Percentiles rank a stretch among this genome's conserved stretches.
Evolutionary conservation across 2,888 invertebrate species (phyloP).

Genomic region (Rhingia campestris): DNA sequence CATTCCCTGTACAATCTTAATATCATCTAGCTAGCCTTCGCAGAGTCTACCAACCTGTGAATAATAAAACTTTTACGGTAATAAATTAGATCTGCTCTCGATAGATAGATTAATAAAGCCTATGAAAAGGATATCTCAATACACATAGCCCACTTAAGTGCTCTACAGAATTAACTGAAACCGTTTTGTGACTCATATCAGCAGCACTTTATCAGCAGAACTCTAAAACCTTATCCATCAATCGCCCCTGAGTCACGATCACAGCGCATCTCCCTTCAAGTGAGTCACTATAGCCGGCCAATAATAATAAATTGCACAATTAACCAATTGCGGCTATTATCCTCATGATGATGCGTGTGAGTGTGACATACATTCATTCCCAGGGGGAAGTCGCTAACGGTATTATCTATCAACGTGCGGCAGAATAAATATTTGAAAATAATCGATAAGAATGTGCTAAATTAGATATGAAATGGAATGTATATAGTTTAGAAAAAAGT

Average conservation of each 20-base stretch:
- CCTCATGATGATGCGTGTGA: not conserved
- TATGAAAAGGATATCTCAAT: no score
- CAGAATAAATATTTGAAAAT: not conserved
- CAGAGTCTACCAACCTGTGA: no score
- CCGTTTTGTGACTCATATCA: not conserved
- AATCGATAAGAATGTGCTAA: slow-evolving; percentile 2
- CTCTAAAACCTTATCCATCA: not conserved
- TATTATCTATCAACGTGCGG: not conserved
- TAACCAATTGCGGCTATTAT: not conserved
- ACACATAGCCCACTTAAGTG: not conserved
- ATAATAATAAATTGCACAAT: not conserved
- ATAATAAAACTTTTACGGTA: no score
- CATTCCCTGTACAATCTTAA: no score
- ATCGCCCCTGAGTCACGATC: not conserved
- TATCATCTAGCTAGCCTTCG: no score
- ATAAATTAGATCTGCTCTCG: no score
- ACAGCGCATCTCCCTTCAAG: not conserved
- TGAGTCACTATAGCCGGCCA: not conserved
- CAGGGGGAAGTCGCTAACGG: no score
- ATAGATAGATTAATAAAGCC: no score
- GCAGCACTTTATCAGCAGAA: not conserved
- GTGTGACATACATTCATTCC: no score
- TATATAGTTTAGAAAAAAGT: not conserved
- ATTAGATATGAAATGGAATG: not conserved
- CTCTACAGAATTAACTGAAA: not conserved